phyloP scores from a whole-genome alignment of 2,888 invertebrate species.

The Papilio protenor region DNA sequence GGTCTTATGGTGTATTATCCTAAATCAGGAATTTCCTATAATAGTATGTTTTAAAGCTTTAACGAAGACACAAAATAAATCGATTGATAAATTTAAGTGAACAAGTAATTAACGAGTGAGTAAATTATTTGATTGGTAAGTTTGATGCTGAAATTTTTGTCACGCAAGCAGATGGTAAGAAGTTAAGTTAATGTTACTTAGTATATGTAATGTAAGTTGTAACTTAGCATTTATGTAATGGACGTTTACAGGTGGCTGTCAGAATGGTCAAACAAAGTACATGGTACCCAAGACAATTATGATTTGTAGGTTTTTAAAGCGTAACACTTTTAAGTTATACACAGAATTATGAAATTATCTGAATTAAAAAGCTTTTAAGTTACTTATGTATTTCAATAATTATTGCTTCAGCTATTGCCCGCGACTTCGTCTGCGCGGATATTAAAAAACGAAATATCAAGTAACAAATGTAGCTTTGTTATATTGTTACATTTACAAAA shows the following conservation, averaged over 20 bases:
- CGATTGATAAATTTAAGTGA: slow-evolving; percentile 39
- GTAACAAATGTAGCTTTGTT: no score
- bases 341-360: no score
- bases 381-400: no score
- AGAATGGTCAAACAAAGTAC: background rate
- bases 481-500: no score
- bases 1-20: background rate
- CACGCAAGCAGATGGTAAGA: slow-evolving; percentile 22
- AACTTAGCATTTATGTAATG: slow-evolving; percentile 6
- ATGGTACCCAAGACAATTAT: background rate
- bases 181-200: slow-evolving; percentile 6
- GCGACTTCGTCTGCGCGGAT: no score
- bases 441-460: no score
- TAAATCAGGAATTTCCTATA: background rate
- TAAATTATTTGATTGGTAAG: slow-evolving; percentile 33
- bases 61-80: slow-evolving; percentile 41
- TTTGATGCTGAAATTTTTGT: slow-evolving; percentile 4
- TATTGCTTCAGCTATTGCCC: no score
- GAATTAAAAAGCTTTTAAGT: no score
- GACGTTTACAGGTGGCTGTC: background rate
- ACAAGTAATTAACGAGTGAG: slow-evolving; percentile 36
- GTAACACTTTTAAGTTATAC: no score
- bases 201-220: background rate
- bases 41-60: slow-evolving; percentile 21
- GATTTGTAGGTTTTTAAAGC: background rate